Conservation (phyloP, 2,113 vertebrate species). For the Engraulis encrasicolus region DNA sequence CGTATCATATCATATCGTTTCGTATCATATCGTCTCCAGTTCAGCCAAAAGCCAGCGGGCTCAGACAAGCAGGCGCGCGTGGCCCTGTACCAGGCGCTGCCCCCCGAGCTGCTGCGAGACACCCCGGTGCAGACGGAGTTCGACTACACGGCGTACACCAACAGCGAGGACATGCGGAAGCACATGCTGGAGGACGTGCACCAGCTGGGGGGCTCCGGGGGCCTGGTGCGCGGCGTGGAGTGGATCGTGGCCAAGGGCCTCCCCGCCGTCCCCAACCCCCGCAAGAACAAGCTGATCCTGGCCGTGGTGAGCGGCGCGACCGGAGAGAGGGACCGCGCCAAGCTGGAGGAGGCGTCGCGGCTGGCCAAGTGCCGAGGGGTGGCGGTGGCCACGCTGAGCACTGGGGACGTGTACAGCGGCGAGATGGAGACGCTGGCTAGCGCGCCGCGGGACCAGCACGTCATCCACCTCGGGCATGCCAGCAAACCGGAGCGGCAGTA, state of each 20-base stretch:
- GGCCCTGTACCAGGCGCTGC: constrained; percentile 77
- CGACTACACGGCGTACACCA: constrained; percentile 65
- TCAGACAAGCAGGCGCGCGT: constrained; percentile 63
- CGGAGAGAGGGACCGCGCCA: constrained; percentile 69
- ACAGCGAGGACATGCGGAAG: constrained; percentile 68
- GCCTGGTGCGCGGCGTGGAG: constrained; percentile 77
- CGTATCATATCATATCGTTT: too few relatives aligned
- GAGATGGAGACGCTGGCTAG: constrained; percentile 78
- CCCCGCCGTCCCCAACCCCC: constrained; percentile 58
- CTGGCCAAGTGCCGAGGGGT: constrained; percentile 83
- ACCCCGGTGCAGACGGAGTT: constrained; percentile 72
- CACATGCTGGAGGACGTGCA: constrained; percentile 61
- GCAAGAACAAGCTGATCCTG: constrained; percentile 74
- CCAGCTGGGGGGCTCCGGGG: constrained; percentile 70
- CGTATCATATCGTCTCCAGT: too few relatives aligned
- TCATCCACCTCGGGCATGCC: constrained; percentile 68
- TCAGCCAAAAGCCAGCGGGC: constrained; percentile 57
- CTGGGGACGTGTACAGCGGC: constrained; percentile 66
- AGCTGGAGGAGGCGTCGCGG: constrained; percentile 68
- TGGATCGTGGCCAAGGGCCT: constrained; percentile 74
- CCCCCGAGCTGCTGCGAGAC: not conserved
- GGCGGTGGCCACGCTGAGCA: constrained; percentile 76
- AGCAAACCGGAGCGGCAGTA: constrained; percentile 69
- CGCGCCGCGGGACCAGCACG: constrained; percentile 77
- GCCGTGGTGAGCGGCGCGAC: constrained; percentile 76